A percentile compares a stretch with the other conserved stretches of the same genome.
phyloP scores from a whole-genome alignment of 2,797 vertebrate species.

The Pyrocephalus nanus region DNA sequence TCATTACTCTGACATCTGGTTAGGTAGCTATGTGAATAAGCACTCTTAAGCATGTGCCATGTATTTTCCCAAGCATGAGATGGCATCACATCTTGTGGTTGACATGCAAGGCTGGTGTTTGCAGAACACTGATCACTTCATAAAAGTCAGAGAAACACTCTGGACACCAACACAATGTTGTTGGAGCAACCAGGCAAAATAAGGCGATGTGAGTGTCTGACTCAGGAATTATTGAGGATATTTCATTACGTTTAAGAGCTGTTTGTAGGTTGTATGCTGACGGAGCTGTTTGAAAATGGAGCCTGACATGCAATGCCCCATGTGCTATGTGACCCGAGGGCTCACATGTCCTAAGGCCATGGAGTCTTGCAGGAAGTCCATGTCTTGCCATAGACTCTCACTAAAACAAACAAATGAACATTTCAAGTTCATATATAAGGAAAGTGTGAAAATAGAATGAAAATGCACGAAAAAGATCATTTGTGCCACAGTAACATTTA shows the following conservation, averaged over 20 bases:
- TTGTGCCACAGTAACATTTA: neutral
- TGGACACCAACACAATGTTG: neutral
- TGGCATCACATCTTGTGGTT: neutral
- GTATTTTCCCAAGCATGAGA: neutral
- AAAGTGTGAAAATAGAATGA: neutral
- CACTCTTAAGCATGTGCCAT: neutral
- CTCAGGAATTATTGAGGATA: neutral
- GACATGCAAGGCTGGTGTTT: neutral
- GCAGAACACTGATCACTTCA: neutral
- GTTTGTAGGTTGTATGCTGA: neutral
- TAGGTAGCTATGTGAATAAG: neutral
- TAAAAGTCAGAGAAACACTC: neutral
- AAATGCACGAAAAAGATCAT: neutral
- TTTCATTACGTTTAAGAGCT: neutral
- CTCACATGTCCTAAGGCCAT: neutral
- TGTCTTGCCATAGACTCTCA: neutral
- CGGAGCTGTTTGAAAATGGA: neutral
- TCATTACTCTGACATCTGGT: conserved; percentile 16
- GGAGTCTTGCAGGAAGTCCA: neutral
- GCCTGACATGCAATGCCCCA: neutral
- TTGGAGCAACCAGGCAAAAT: neutral
- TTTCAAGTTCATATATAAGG: neutral
- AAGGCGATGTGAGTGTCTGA: neutral
- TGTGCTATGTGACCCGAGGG: neutral
- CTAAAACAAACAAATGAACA: neutral